Percentiles rank a stretch among this genome's conserved stretches.
These are phyloP conservation scores for Drosophila suboccidentalis DNA, from an alignment of 2,888 invertebrate genomes.

Conservation along the genomic window DNA sequence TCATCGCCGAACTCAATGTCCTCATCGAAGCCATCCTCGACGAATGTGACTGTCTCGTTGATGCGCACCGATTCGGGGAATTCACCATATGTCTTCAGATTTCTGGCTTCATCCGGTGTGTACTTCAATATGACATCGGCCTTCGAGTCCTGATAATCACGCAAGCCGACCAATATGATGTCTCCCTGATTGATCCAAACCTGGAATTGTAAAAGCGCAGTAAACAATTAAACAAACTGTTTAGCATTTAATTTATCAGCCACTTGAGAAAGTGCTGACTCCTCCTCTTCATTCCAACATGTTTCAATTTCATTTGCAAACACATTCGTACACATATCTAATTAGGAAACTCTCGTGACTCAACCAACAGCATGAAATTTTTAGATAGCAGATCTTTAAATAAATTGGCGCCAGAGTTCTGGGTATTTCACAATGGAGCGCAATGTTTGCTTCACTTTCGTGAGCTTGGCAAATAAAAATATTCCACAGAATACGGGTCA, in stretches of 20 bases:
- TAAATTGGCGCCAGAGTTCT: constrained; percentile 47
- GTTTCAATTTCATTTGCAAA: constrained; percentile 25
- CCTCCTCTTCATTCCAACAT: constrained; percentile 1
- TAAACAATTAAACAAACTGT: background rate
- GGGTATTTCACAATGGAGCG: constrained; percentile 63
- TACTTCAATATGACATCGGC: constrained; percentile 99
- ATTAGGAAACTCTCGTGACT: constrained; percentile 27
- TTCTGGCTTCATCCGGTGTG: constrained; percentile 99
- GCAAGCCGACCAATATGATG: constrained; percentile 98
- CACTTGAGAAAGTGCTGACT: constrained; percentile 3
- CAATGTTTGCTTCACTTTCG: constrained; percentile 37
- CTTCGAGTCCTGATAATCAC: constrained; percentile 99
- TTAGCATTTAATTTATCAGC: constrained; percentile 18
- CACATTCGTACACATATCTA: background rate
- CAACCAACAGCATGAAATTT: constrained; percentile 47
- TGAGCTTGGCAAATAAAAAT: constrained; percentile 17
- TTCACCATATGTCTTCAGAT: constrained; percentile 99
- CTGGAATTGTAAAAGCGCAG: constrained; percentile 83
- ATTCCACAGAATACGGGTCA: background rate
- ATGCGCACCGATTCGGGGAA: constrained; percentile 99
- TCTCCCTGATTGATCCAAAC: constrained; percentile 99
- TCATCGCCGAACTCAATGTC: constrained; percentile 99
- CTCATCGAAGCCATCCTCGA: constrained; percentile 97
- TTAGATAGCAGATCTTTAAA: constrained; percentile 67
- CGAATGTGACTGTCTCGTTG: constrained; percentile 97